Evolutionary conservation across 2,888 invertebrate species (phyloP).

Genomic region (Thecocarcelia acutangulata): DNA sequence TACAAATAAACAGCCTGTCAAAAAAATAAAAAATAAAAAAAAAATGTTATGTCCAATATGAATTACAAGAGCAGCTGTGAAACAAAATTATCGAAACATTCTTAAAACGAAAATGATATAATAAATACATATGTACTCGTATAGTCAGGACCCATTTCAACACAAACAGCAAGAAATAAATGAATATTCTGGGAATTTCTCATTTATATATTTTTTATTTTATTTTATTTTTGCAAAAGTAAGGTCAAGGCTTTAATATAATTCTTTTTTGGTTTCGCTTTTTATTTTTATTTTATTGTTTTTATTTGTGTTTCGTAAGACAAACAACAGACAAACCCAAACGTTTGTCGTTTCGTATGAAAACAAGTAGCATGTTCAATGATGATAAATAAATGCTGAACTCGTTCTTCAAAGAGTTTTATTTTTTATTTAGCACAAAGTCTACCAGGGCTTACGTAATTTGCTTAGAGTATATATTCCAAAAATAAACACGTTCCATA

Average conservation of each 20-base stretch:
- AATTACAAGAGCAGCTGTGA: background rate
- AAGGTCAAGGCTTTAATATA: constrained; percentile 66
- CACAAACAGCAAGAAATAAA: background rate
- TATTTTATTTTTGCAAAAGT: constrained; percentile 50
- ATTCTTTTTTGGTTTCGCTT: constrained; percentile 17
- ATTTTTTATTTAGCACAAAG: constrained; percentile 30
- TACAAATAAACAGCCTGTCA: too few relatives aligned
- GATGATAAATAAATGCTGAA: constrained; percentile 33
- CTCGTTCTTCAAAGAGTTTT: constrained; percentile 32
- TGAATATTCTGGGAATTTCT: background rate
- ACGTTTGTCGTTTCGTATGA: too few relatives aligned
- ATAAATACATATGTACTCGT: background rate
- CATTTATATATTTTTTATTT: constrained; percentile 11
- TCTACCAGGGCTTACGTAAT: constrained; percentile 58
- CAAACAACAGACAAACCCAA: constrained; percentile 10
- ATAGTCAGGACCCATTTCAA: background rate
- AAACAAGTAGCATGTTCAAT: constrained; percentile 14
- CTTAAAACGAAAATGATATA: background rate
- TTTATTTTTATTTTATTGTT: constrained; percentile 2
- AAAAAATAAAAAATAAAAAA: too few relatives aligned
- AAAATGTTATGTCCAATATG: too few relatives aligned
- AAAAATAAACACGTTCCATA: constrained; percentile 34
- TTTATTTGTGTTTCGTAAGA: background rate
- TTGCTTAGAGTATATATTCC: constrained; percentile 10
- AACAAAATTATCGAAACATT: constrained; percentile 1